phyloP scores from a whole-genome alignment of 2,888 invertebrate species.

The Amorpha juglandis region DNA sequence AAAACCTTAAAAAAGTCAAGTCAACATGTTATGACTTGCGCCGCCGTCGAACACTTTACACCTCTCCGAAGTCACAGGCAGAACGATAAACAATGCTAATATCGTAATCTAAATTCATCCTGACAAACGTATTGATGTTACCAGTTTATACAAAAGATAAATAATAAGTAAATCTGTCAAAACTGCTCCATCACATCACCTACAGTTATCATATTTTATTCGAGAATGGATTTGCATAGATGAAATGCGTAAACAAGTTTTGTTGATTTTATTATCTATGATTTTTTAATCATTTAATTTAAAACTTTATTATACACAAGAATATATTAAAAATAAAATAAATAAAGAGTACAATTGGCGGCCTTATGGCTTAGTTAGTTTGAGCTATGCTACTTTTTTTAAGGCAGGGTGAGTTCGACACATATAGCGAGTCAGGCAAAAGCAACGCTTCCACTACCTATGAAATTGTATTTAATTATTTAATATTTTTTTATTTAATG shows the following conservation, averaged over 20 bases:
- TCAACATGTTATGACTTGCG: slow-evolving; percentile 42
- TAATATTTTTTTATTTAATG: too few species aligned
- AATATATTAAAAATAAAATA: too few species aligned
- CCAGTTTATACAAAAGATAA: slow-evolving; percentile 29
- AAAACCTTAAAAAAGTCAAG: too few species aligned
- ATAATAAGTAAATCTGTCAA: slow-evolving; percentile 15
- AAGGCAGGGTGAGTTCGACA: too few species aligned
- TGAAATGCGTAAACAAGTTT: background rate
- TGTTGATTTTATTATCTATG: background rate
- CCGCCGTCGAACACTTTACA: slow-evolving; percentile 59
- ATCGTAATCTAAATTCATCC: slow-evolving; percentile 73
- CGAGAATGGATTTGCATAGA: background rate
- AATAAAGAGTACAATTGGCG: too few species aligned
- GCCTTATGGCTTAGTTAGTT: too few species aligned
- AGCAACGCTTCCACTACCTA: too few species aligned
- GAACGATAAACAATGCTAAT: slow-evolving; percentile 68
- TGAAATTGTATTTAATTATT: too few species aligned
- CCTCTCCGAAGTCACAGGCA: slow-evolving; percentile 48
- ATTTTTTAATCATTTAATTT: background rate
- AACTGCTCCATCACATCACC: slow-evolving; percentile 5
- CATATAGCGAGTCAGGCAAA: too few species aligned
- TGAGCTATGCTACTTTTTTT: too few species aligned
- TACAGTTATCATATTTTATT: slow-evolving; percentile 14
- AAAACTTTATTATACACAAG: too few species aligned
- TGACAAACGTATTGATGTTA: slow-evolving; percentile 52